phyloP scores from a whole-genome alignment of 2,888 invertebrate genomes.

The Lasiommata megera region DNA sequence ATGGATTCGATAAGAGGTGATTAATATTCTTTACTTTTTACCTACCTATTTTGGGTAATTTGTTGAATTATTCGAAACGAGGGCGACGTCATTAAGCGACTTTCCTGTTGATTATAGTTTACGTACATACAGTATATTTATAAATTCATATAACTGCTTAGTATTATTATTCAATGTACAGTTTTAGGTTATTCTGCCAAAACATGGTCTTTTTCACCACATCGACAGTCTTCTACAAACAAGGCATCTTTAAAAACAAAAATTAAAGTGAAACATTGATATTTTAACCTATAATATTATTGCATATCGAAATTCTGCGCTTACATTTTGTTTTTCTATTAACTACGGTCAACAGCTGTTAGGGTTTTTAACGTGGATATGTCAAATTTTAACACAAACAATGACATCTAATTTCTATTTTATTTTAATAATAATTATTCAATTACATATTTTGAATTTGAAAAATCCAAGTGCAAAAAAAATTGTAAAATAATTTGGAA shows the following conservation, averaged over 20 bases:
- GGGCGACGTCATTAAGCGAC: slow-evolving; percentile 46
- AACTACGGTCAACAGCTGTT: slow-evolving; percentile 25
- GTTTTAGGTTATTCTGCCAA: slow-evolving; percentile 1
- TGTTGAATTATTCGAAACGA: slow-evolving; percentile 46
- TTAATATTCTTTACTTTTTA: slow-evolving; percentile 45
- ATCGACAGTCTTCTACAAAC: too few relatives aligned
- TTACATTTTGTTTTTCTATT: neutral
- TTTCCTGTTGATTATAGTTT: slow-evolving; percentile 26
- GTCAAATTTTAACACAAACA: too few relatives aligned
- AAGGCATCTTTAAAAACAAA: too few relatives aligned
- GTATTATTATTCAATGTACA: too few relatives aligned
- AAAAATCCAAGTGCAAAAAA: too few relatives aligned
- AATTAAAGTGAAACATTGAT: too few relatives aligned
- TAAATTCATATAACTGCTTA: neutral
- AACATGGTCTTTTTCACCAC: neutral
- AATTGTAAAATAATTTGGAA: too few relatives aligned
- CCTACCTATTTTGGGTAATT: slow-evolving; percentile 48
- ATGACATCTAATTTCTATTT: too few relatives aligned
- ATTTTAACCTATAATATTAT: too few relatives aligned
- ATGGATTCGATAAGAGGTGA: slow-evolving; percentile 70
- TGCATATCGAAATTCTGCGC: too few relatives aligned
- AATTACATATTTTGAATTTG: too few relatives aligned
- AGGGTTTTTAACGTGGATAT: neutral
- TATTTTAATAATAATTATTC: too few relatives aligned
- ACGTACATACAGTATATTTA: neutral